Evolutionary conservation across 1,140 invertebrate species (phyloP), one percentile per base, ranked within the genome.

Genomic region (Dendroctonus ponderosae): DNA sequence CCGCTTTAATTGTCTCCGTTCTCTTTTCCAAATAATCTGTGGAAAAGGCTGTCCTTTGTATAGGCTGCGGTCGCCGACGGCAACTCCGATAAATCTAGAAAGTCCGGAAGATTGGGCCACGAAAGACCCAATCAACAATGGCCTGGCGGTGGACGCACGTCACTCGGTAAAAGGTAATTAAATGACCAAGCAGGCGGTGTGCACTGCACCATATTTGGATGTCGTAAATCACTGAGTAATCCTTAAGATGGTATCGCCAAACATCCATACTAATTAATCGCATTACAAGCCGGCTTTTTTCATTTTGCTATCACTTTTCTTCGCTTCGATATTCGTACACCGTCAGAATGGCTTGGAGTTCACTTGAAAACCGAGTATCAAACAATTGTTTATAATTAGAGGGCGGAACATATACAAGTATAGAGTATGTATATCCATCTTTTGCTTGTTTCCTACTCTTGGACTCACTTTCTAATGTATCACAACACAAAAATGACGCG

Each of bases 211-310:
- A 67, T 70, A 70, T 67, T 67, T 63, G 68, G 68, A 48, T 58
- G 15, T 64, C 68, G 65, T 70, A 70, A 70, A 70, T 70, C 68
- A 70, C 63, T 41, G 65, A 59, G 62, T 62, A 70, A 70, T 70
- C 68, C 65, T 54, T 62, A 57, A 70, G 68, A 70, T 70, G 59
- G 64, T 70, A 70, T 70, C 68, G 54, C 54, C n/a, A 9, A 14
- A 57, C 54, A 43, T 43, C 39, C 40, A 43, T 43, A 57, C 14
- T 57, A 43, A 57, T 57, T 57, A 57, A 57, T n/a, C 41, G 9
- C 40, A 26, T 26, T 26, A 26, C 26, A 26, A 26, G 26, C 26
- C 26, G 26, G 26, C 26, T 26, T 26, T 26, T 26, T 26, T 3
- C 26, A 26, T 26, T 26, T 26, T 26, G 26, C 26, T 26, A 26